Evolutionary conservation across 2,888 invertebrate species (phyloP).

Genomic region (Polydrusus cervinus): DNA sequence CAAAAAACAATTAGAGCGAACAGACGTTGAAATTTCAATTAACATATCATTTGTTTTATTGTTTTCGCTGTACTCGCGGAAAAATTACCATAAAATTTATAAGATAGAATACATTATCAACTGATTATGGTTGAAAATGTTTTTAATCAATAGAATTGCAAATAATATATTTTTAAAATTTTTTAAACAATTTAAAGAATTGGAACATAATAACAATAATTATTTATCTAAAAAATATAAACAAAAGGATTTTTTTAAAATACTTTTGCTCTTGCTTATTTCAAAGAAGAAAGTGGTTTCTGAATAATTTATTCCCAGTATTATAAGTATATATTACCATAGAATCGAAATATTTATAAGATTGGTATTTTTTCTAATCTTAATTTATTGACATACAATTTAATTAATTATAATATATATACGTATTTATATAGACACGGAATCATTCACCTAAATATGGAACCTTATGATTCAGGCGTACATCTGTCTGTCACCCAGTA

Average conservation of each 20-base stretch:
- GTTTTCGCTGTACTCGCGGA: neutral
- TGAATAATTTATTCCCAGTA: neutral
- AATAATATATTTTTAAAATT: conserved; percentile 9
- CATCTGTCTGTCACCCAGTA: too few species aligned
- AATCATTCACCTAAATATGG: neutral
- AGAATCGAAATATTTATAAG: neutral
- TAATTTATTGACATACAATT: neutral
- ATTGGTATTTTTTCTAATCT: neutral
- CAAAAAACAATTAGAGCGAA: conserved; percentile 19
- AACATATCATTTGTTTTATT: conserved; percentile 27
- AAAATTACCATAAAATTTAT: conserved; percentile 5
- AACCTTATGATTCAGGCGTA: neutral
- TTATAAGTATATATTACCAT: neutral
- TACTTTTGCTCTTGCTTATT: conserved; percentile 19
- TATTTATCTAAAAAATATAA: conserved; percentile 6
- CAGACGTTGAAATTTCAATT: conserved; percentile 22
- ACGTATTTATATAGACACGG: neutral
- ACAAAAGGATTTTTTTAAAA: conserved; percentile 13
- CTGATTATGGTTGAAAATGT: neutral
- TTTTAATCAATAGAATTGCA: conserved; percentile 9
- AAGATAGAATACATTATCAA: neutral
- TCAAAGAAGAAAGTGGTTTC: conserved; percentile 17
- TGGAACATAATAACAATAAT: neutral
- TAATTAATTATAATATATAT: neutral
- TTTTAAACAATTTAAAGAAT: neutral